Percentiles rank a stretch among this genome's conserved stretches.
phyloP scores from a whole-genome alignment of 2,888 invertebrate genomes.

The Pyralis farinalis region DNA sequence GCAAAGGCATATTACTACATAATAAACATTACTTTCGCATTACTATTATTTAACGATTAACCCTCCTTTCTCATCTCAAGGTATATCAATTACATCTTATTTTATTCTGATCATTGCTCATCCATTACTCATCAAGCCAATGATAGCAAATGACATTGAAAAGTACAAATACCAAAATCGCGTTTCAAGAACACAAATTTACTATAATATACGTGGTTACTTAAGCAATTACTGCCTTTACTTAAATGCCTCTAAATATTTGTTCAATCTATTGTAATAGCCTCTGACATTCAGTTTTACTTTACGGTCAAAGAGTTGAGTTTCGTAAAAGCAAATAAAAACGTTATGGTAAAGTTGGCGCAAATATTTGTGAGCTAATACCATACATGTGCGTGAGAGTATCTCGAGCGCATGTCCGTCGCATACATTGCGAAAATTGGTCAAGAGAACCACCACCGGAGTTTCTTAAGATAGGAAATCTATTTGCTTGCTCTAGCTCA shows the following conservation, averaged over 20 bases:
- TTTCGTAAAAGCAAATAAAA: constrained; percentile 1
- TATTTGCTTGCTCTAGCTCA: constrained; percentile 11
- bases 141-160: neutral
- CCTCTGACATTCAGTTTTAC: constrained; percentile 1
- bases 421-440: constrained; percentile 9
- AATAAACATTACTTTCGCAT: no score
- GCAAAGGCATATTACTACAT: no score
- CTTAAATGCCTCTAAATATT: neutral
- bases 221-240: neutral
- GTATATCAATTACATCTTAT: neutral
- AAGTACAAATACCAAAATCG: no score
- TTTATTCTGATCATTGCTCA: neutral
- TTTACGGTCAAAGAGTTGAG: neutral
- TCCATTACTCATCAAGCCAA: neutral
- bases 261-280: neutral
- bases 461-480: constrained; percentile 15
- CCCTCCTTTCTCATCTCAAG: neutral
- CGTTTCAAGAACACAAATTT: neutral
- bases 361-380: constrained; percentile 5
- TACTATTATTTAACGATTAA: no score
- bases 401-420: neutral
- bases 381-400: constrained; percentile 1
- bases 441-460: constrained; percentile 1
- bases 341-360: neutral
- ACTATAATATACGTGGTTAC: neutral